These are phyloP conservation scores for Papilio xuthus DNA, from an alignment of 1,140 invertebrate species.

Conservation along the genomic window DNA sequence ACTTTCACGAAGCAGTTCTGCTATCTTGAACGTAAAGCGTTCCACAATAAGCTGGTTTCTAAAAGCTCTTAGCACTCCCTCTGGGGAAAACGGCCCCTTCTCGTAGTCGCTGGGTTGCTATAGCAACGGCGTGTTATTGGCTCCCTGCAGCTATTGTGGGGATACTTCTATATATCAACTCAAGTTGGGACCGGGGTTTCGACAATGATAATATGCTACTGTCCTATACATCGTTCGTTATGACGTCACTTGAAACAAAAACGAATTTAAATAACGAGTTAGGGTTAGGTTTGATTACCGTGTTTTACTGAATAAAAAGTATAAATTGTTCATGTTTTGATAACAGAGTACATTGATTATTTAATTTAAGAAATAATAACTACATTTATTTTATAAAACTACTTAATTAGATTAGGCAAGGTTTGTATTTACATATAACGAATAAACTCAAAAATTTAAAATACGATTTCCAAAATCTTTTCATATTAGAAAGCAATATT, in stretches of 20 bases:
- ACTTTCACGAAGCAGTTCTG: conserved; percentile 48
- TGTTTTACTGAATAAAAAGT: not conserved
- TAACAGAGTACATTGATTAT: not conserved
- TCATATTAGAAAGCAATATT: too few species aligned
- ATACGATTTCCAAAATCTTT: too few species aligned
- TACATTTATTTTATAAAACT: not conserved
- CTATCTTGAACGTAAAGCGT: conserved; percentile 52
- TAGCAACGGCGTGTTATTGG: conserved; percentile 75
- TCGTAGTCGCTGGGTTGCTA: conserved; percentile 63
- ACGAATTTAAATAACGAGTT: conserved; percentile 43
- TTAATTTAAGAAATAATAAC: not conserved
- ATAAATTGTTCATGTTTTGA: not conserved
- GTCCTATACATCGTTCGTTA: conserved; percentile 51
- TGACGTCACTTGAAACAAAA: conserved; percentile 56
- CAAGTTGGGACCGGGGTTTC: conserved; percentile 52
- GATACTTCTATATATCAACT: conserved; percentile 55
- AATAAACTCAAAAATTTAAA: too few species aligned
- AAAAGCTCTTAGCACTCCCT: conserved; percentile 65
- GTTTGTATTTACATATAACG: too few species aligned
- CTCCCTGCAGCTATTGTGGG: conserved; percentile 67
- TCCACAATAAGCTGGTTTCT: conserved; percentile 66
- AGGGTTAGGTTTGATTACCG: not conserved
- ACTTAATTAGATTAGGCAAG: too few species aligned
- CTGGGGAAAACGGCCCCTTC: conserved; percentile 66
- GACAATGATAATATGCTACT: conserved; percentile 57